Conservation (phyloP, 2,113 vertebrate species). For the Furnarius figulus region DNA sequence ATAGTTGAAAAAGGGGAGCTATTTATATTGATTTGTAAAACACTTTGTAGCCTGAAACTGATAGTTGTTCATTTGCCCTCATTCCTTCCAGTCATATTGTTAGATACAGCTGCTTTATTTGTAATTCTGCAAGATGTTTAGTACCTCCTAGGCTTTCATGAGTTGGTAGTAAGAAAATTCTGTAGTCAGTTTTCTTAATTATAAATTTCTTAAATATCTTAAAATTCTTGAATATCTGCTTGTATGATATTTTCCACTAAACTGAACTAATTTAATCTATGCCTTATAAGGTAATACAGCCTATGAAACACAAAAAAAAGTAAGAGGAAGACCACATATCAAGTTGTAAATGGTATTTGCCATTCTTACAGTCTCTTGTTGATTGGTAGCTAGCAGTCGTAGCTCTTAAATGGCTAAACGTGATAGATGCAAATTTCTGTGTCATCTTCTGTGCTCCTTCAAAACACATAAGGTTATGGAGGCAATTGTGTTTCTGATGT, state of each 20-base stretch:
- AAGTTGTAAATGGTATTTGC: background rate
- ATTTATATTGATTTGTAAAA: background rate
- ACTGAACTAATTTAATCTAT: background rate
- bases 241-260: background rate
- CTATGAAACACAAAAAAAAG: background rate
- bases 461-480: background rate
- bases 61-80: background rate
- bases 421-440: background rate
- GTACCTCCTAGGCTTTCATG: background rate
- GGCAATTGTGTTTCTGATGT: background rate
- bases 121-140: background rate
- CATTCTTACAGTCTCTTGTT: background rate
- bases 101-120: background rate
- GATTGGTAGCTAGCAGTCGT: background rate
- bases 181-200: background rate
- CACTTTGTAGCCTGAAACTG: background rate
- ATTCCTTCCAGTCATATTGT: background rate
- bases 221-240: background rate
- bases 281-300: background rate
- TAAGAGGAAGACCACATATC: background rate
- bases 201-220: background rate
- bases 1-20: background rate
- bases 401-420: background rate
- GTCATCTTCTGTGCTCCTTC: background rate
- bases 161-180: background rate